Evolutionary conservation across 1,140 invertebrate genomes (phyloP), one percentile per base, ranked within the genome.

Genomic region (Hypothenemus hampei): DNA sequence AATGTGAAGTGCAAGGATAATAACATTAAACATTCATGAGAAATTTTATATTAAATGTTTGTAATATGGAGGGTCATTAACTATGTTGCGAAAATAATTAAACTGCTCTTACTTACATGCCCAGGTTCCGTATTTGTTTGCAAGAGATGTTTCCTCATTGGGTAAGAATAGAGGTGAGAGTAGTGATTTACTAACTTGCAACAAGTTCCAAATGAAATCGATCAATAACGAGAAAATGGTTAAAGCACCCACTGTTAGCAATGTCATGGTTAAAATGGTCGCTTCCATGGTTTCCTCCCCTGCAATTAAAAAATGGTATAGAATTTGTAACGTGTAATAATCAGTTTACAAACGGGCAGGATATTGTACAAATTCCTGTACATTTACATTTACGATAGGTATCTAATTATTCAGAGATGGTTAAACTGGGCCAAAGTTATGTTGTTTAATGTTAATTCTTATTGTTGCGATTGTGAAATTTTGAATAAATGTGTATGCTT

Each of bases 91-190:
- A 31, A 11, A 2, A 31, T 31, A 31, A 11, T 31, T 11, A 31
- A 31, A 31, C 10, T 31, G 3, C 26, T 7, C 22, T 41, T 41
- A 67, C 65, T 64, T 55, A 67, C 65, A 59, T 46, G 65, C 65
- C 65, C 65, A 67, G 23, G 63, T 44, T 13, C 65, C 65, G 31
- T 58, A 67, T 58, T 63, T 65, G 21, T 65, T 62, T 4, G 45
- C 23, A 10, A 67, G 43, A 6, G 63, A 58, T 5, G 51, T 58
- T 49, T 65, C 65, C 45, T 67, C 65, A 19, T 62, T 46, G 1
- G 64, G 58, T 15, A 62, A 41, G 35, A 67, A 67, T 8, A 58
- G 59, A n/a, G 65, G 65, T 18, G 62, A 62, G 11, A 67, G 43
- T 16, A 65, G 11, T 7, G 61, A 47, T 29, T 56, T 59, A 33